Base-by-base conservation (phyloP, 2,888 invertebrate genomes). In the Ectobius pallidus region DNA sequence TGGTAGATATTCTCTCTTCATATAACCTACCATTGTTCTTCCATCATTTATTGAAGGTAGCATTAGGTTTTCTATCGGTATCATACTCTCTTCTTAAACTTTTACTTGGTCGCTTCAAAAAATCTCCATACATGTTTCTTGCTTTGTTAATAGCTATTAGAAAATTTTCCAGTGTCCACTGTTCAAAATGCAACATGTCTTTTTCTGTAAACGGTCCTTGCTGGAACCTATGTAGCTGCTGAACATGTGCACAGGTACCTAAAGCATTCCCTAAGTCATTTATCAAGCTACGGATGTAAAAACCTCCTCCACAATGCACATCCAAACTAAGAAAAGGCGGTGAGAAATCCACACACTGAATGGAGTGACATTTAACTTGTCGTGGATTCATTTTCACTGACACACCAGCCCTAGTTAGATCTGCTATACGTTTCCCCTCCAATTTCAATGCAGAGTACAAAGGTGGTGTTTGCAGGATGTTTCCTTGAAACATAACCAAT, bases 391-490 rank as follows among this genome's bases (percentile, higher is more conserved):
- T 72, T 25, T 69, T 67, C 7, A 78, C 71, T 22, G 76, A 74
- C 27, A 74, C 65, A 9, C 79, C 79, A 27, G 77, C 76, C 63
- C 79, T 79, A 71, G 75, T 76, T 18, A 77, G 73, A 72, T 79
- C 79, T 4, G 78, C 76, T 74, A 77, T 74, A 62, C 79, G 73
- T 18, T 73, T 71, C 1, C 78, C 77, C 25, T 74, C 44, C n/a
- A 74, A 63, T 74, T 79, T 79, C 27, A 78, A 61, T 0, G 78
- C 78, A 3, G 78, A 79, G 49, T 78, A 79, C 9, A 77, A 61
- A 3, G 79, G 79, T n/a, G 78, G 78, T 22, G 77, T 76, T 62
- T 79, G 79, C 73, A 74, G 73, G 42, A 78, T 77, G 61, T 77
- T 74, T 3, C 79, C 79, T 25, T 77, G 74, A 69, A 78, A 79